A percentile compares a stretch with the other conserved stretches of the same genome.
Evolutionary conservation across 2,113 vertebrate genomes (phyloP).

Genomic region (Muntiacus muntjak): DNA sequence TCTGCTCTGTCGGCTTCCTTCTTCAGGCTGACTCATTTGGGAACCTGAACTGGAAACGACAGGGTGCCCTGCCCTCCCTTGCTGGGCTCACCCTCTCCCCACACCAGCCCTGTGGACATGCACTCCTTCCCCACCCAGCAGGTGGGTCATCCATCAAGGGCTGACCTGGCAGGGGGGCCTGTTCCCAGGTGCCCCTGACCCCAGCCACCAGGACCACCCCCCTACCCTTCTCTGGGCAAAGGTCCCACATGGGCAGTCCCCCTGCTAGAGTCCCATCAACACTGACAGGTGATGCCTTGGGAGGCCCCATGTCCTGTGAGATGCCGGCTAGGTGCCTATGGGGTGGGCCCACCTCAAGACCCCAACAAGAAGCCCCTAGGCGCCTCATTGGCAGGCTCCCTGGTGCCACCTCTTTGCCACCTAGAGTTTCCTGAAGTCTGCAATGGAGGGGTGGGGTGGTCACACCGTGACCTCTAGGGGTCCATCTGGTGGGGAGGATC

Average conservation of each 20-base stretch:
- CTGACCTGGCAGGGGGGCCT: neutral
- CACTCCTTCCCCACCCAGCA: neutral
- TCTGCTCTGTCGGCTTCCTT: neutral
- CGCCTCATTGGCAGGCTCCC: neutral
- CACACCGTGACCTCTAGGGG: accelerated
- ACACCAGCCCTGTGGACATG: neutral
- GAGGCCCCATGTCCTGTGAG: neutral
- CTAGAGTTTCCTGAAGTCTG: neutral
- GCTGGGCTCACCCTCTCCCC: no score
- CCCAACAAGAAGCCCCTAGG: no score
- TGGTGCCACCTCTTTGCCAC: neutral
- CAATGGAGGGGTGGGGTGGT: accelerated
- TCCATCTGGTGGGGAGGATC: neutral
- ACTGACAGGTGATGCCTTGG: neutral
- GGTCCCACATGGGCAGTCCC: neutral
- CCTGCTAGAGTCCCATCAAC: neutral
- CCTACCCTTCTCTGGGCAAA: neutral
- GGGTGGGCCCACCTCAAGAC: neutral
- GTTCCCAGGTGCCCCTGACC: no score
- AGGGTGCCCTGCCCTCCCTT: neutral
- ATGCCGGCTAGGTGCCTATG: neutral
- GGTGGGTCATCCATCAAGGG: no score
- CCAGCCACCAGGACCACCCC: neutral
- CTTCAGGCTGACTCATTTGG: no score
- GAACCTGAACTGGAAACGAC: neutral